Percentiles rank a stretch among this genome's conserved stretches.
phyloP scores from a whole-genome alignment of 2,797 vertebrate species.

The Notoglanidium macrostoma region DNA sequence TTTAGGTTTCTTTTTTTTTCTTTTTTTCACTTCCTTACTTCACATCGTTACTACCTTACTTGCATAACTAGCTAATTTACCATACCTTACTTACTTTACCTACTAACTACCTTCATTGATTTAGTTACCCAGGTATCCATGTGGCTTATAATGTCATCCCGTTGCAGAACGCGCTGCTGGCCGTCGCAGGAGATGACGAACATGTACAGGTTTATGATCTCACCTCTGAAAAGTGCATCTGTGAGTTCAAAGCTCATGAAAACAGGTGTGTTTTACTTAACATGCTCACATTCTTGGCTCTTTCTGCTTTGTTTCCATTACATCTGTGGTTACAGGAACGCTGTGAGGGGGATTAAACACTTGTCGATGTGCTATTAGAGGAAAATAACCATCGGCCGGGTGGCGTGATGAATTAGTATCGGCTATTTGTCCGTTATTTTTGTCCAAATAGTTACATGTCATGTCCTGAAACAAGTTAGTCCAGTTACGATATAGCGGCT shows the following conservation, averaged over 20 bases:
- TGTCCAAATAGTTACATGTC: neutral
- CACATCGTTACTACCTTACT: neutral
- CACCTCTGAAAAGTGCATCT: conserved; percentile 76
- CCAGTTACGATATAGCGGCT: neutral
- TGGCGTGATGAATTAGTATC: too few species aligned
- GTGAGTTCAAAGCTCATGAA: conserved; percentile 93
- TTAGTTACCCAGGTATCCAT: too few species aligned
- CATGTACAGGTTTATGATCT: conserved; percentile 82
- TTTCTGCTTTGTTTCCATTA: neutral
- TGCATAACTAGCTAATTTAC: neutral
- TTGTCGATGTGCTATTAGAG: too few species aligned
- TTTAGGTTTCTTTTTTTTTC: neutral
- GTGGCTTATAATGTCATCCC: neutral
- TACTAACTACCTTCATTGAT: neutral
- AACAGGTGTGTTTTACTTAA: conserved; percentile 79
- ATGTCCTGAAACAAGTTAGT: neutral
- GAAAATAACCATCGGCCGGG: too few species aligned
- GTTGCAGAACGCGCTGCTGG: conserved; percentile 82
- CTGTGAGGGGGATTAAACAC: neutral
- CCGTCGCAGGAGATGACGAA: conserved; percentile 88
- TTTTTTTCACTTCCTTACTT: neutral
- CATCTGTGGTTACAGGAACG: neutral
- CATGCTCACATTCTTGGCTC: neutral
- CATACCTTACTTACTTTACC: neutral
- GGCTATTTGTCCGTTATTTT: too few species aligned